Percentiles rank a stretch among this genome's conserved stretches.
Evolutionary conservation across 2,888 invertebrate genomes (phyloP).

Genomic region (Platycnemis pennipes): DNA sequence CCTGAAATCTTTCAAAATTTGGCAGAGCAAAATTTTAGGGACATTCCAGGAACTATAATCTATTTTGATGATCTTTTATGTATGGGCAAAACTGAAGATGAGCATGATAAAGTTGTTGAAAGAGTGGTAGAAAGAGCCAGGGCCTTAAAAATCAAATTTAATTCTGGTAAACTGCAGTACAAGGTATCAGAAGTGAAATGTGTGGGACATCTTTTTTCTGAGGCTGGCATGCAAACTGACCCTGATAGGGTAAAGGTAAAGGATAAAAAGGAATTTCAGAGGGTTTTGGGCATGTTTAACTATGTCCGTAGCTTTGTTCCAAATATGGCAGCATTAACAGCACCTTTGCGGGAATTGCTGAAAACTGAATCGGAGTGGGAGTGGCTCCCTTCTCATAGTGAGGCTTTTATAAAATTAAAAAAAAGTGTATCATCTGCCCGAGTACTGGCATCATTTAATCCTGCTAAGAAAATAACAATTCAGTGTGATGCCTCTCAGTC

Average conservation of each 20-base stretch:
- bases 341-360: not conserved
- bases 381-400: not conserved
- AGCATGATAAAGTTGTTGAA: not conserved
- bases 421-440: not conserved
- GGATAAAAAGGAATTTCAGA: not conserved
- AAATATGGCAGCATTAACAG: not conserved
- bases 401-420: not conserved
- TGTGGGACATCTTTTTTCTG: not conserved
- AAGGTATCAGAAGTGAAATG: not conserved
- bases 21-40: not conserved
- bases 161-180: not conserved
- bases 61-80: slow-evolving; percentile 12
- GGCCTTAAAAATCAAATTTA: not conserved
- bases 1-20: slow-evolving; percentile 7
- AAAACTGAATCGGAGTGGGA: not conserved
- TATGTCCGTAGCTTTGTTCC: not conserved
- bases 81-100: not conserved
- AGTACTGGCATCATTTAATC: not conserved
- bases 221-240: not conserved
- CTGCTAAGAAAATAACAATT: not conserved
- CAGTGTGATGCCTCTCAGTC: slow-evolving; percentile 7
- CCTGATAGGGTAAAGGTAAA: not conserved
- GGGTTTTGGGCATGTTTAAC: not conserved
- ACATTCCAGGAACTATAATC: not conserved
- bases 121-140: slow-evolving; percentile 13